Base-by-base conservation (phyloP, 2,888 invertebrate genomes). In the Phyllotreta cruciferae region DNA sequence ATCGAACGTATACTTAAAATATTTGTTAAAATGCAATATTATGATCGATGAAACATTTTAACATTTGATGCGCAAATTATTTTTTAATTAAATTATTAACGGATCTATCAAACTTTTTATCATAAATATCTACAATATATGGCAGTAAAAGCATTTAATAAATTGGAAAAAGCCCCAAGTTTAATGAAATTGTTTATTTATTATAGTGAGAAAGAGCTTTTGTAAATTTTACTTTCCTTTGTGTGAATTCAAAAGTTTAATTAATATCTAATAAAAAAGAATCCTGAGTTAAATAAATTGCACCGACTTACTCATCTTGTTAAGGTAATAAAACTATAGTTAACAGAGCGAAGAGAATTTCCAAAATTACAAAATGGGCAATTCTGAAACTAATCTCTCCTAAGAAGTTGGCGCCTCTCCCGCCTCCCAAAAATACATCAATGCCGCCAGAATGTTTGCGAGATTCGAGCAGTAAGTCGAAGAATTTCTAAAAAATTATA, bases 401-500 rank as follows among this genome's bases (percentile, higher is more conserved):
- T 6, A 45, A 47, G 47, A 24, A 24, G 24, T 24, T 24, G 2
- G 24, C 24, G 24, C 24, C 24, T 24, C 37, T 56, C 45, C 9
- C 45, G 35, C n/a, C 8, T 34, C 39, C 8, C n/a, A 10, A 57
- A 50, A 57, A 49, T 57, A 49, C 50, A 57, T 57, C 42, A 57
- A 57, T 50, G 49, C 24, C 45, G 11, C 24, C 9, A 11, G 24
- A 35, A 37, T 38, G 47, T 14, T 9, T 14, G 49, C 35, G 49
- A 49, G 49, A 49, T 50, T 50, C 49, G 34, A 38, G 41, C 35
- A 6, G 50, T n/a, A 50, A 50, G 57, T 50, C 37, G 34, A 49
- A 49, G 41, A 49, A 56, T 47, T 47, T 56, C 56, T 49, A 49
- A 58, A 52, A 58, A 58, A 36, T 52, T 35, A 58, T 58, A 47